phyloP scores from a whole-genome alignment of 2,113 vertebrate species.

The Brachyhypopomus gauderio region DNA sequence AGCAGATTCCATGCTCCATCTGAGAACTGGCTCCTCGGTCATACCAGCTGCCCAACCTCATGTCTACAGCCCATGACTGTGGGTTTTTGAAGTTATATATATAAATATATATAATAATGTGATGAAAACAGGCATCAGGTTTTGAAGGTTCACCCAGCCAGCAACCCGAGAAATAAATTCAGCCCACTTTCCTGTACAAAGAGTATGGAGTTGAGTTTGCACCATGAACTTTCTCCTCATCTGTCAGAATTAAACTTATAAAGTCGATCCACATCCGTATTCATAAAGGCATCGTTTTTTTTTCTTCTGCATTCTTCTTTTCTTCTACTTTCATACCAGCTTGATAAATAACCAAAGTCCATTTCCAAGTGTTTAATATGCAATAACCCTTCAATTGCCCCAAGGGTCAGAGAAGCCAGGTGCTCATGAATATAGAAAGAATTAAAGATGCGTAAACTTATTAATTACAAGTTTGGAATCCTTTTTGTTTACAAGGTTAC shows the following conservation, averaged over 20 bases:
- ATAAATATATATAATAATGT: too few relatives aligned
- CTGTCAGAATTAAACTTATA: background rate
- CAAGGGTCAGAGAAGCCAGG: conserved; percentile 67
- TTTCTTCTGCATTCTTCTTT: background rate
- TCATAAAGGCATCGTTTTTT: background rate
- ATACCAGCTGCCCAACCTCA: conserved; percentile 22
- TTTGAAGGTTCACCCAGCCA: background rate
- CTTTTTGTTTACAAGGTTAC: conserved; percentile 62
- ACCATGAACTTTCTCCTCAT: background rate
- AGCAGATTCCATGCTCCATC: background rate
- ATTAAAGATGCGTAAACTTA: conserved; percentile 69
- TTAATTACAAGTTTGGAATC: conserved; percentile 65
- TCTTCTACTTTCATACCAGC: background rate
- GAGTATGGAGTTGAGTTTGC: background rate
- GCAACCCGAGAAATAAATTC: background rate
- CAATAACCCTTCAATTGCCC: conserved; percentile 42
- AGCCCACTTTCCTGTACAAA: background rate
- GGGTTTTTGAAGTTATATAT: too few relatives aligned
- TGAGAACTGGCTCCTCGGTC: background rate
- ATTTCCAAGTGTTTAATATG: conserved; percentile 55
- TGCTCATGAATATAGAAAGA: conserved; percentile 73
- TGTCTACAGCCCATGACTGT: background rate
- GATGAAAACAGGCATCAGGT: too few relatives aligned
- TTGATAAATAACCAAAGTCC: conserved; percentile 25
- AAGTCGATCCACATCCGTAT: background rate